Base-by-base conservation (phyloP, 2,888 invertebrate genomes). In the Noctua janthina region DNA sequence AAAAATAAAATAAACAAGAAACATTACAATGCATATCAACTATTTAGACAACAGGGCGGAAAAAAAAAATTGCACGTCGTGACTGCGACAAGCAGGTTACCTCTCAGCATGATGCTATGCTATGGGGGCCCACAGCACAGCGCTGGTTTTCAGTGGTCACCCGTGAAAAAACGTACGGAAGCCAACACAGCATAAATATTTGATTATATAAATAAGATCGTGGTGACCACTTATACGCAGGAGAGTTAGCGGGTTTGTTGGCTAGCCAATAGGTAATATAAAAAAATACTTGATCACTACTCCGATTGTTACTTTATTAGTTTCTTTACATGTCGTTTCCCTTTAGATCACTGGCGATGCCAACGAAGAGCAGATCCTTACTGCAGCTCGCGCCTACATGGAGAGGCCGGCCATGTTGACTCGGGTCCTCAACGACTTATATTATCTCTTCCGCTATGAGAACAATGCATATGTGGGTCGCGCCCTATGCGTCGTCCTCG, bases 381-480 rank as follows among this genome's bases (percentile, higher is more conserved):
- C 98, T 49, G 99, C 99, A 35, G 98, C 98, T 23, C 95, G 97
- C 70, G 98, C 98, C 23, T 99, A 99, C 93, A 98, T 98, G 94
- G 98, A 99, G 89, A 97, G 99, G 89, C 98, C 98, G 0, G 98
- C 98, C 71, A 97, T 99, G 92, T 95, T 99, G 80, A 97, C 97
- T 1, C 97, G 98, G 92, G 99, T 99, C 43, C 97, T 99, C 56
- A 99, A 99, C 93, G 99, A 99, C 93, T 97, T 99, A 72, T 99
- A 99, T 94, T 98, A 98, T 93, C 95, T 99, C 77, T 98, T 99
- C 93, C 98, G 99, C 76, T 98, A 98, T 92, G 99, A 99, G 93
- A 98, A 98, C 90, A 98, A 98, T 94, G 97, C 97, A 78, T 97
- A 98, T 92, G 97, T 98, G 78, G 98, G 98, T 83, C 98, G 98